Evolutionary conservation across 2,113 vertebrate genomes (phyloP).

Genomic region (Anolis carolinensis): DNA sequence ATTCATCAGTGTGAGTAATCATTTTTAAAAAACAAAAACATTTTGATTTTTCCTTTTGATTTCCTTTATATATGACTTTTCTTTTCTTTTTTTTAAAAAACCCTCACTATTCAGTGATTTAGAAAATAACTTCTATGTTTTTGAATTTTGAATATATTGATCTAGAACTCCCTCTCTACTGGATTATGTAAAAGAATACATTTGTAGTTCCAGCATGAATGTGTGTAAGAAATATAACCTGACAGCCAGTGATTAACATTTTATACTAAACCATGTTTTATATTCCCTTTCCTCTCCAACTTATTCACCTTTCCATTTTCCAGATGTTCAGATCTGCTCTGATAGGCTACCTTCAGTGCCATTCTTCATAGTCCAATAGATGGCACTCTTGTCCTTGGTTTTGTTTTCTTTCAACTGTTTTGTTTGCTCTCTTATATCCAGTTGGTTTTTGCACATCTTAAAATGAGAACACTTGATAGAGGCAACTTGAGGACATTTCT

Average conservation of each 20-base stretch:
- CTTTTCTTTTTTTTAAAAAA: background rate
- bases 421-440: conserved; percentile 34
- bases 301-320: conserved; percentile 25
- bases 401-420: conserved; percentile 36
- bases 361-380: conserved; percentile 58
- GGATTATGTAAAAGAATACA: conserved; percentile 9
- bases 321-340: conserved; percentile 25
- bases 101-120: background rate
- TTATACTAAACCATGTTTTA: conserved; percentile 16
- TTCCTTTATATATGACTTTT: background rate
- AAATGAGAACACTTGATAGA: conserved; percentile 27
- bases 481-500: conserved; percentile 24
- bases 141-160: background rate
- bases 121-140: background rate
- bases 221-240: conserved; percentile 1
- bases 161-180: background rate
- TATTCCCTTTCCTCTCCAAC: conserved; percentile 17
- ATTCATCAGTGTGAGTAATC: background rate
- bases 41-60: background rate
- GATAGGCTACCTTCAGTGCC: conserved; percentile 34
- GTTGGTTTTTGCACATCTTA: conserved; percentile 42
- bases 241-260: conserved; percentile 26
- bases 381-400: conserved; percentile 65
- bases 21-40: no score
- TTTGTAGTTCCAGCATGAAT: background rate